Conservation (phyloP, 2,888 invertebrate species). For the Phortica okadai region DNA sequence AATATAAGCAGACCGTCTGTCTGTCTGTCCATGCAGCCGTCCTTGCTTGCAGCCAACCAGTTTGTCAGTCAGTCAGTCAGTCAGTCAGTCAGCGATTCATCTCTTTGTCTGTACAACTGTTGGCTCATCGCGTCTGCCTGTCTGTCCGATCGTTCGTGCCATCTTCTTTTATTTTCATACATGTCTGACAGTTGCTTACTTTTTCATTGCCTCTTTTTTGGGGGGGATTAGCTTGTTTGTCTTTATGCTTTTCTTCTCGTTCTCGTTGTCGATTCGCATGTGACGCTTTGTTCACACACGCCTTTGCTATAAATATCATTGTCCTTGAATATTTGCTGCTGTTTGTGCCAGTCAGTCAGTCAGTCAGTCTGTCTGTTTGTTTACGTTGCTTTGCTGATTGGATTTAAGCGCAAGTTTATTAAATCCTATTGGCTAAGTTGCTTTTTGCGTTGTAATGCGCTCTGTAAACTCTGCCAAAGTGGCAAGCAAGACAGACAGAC, state of each 20-base stretch:
- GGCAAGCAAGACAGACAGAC: neutral
- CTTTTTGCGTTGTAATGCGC: constrained; percentile 12
- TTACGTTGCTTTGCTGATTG: constrained; percentile 29
- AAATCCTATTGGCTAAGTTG: constrained; percentile 24
- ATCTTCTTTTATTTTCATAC: neutral
- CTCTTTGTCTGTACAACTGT: neutral
- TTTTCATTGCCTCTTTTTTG: constrained; percentile 8
- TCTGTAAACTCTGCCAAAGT: constrained; percentile 4
- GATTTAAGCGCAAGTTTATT: constrained; percentile 33
- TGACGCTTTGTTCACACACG: neutral
- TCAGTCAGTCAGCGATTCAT: neutral
- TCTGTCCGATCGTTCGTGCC: neutral
- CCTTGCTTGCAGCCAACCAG: neutral
- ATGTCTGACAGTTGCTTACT: neutral
- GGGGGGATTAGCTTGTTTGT: constrained; percentile 58
- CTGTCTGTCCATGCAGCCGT: neutral
- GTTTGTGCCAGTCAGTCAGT: neutral
- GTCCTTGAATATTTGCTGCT: neutral
- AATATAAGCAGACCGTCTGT: neutral
- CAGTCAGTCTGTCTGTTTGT: constrained; percentile 4
- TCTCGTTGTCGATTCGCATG: constrained; percentile 29
- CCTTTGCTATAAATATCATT: constrained; percentile 27
- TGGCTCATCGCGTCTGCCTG: neutral
- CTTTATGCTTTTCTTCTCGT: constrained; percentile 31
- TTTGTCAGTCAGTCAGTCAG: neutral